These are phyloP conservation scores for Temnothorax rugatulus DNA, from an alignment of 2,888 invertebrate species.

Conservation along the genomic window DNA sequence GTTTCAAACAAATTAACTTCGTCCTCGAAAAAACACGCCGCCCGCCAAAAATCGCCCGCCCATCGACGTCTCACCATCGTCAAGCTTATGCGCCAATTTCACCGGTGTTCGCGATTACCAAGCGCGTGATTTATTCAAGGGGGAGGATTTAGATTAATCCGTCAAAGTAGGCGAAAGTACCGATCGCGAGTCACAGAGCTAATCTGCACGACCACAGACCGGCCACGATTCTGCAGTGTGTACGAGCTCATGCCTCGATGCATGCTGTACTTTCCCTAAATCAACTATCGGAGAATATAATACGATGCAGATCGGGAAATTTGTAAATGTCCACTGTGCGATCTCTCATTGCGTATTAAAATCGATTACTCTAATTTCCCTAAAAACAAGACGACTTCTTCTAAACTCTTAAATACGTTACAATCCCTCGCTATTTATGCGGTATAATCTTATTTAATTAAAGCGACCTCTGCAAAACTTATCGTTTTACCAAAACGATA, in stretches of 20 bases:
- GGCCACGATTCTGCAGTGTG: neutral
- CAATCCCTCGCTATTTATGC: too few species aligned
- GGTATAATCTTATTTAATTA: too few species aligned
- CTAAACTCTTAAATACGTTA: neutral
- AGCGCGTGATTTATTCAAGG: constrained; percentile 22
- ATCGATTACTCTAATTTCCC: neutral
- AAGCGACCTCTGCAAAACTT: too few species aligned
- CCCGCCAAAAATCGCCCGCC: constrained; percentile 15
- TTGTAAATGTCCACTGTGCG: neutral
- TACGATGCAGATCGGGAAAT: neutral
- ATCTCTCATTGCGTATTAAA: neutral
- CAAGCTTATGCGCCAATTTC: constrained; percentile 5
- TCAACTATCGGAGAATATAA: constrained; percentile 21
- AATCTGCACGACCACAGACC: constrained; percentile 14
- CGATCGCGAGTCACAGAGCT: constrained; percentile 13
- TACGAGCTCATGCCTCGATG: neutral
- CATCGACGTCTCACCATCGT: neutral
- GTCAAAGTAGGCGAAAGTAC: constrained; percentile 30
- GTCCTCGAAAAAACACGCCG: constrained; percentile 23
- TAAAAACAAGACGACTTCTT: neutral
- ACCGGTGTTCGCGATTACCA: constrained; percentile 21
- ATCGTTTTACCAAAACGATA: neutral
- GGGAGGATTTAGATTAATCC: constrained; percentile 29
- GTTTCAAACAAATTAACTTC: constrained; percentile 38
- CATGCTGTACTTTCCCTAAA: neutral